These are phyloP conservation scores for Trachymyrmex septentrionalis DNA, from an alignment of 1,140 invertebrate genomes.

Conservation along the genomic window DNA sequence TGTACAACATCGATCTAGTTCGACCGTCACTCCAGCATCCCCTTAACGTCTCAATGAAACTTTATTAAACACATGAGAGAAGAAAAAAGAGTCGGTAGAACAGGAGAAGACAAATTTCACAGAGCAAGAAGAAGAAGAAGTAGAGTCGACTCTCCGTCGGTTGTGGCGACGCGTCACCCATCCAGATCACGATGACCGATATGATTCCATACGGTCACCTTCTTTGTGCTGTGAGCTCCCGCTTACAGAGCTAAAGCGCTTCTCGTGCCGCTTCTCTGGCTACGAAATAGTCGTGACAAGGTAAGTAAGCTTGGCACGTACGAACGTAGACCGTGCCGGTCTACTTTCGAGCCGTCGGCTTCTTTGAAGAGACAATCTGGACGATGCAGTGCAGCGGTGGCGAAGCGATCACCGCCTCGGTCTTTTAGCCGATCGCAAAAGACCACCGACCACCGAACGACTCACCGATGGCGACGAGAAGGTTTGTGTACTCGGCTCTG, in stretches of 20 bases:
- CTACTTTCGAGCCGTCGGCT: constrained; percentile 73
- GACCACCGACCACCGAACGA: constrained; percentile 8
- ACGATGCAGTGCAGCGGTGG: constrained; percentile 49
- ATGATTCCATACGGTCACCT: constrained; percentile 72
- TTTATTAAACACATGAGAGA: background rate
- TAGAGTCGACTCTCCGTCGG: constrained; percentile 13
- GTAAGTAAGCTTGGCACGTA: constrained; percentile 72
- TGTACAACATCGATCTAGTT: no score
- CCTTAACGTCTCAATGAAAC: constrained; percentile 8
- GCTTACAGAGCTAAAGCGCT: constrained; percentile 45
- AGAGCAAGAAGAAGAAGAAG: constrained; percentile 47
- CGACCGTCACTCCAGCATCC: no score
- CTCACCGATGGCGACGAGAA: constrained; percentile 4
- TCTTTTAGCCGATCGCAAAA: constrained; percentile 7
- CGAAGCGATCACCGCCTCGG: constrained; percentile 64
- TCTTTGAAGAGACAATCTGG: constrained; percentile 74
- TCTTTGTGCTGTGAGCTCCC: constrained; percentile 59
- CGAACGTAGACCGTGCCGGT: constrained; percentile 36
- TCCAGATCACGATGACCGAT: constrained; percentile 75
- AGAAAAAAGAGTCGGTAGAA: background rate
- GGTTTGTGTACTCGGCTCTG: background rate
- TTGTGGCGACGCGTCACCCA: constrained; percentile 77
- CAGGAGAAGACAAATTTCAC: background rate
- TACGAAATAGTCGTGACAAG: constrained; percentile 55
- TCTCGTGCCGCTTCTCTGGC: background rate